Evolutionary conservation across 2,888 invertebrate genomes (phyloP).

Genomic region (Sericinus montela): DNA sequence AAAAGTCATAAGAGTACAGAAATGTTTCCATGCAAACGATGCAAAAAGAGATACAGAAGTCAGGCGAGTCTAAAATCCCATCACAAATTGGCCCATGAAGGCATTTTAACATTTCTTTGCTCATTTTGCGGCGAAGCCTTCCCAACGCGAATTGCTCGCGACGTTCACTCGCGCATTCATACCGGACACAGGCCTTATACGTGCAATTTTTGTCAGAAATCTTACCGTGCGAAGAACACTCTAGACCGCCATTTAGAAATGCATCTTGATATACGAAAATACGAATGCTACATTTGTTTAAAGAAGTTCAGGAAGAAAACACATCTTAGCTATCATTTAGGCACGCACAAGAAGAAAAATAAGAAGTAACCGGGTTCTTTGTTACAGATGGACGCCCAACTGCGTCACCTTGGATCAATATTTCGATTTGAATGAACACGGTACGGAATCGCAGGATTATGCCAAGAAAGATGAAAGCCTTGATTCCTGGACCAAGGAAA

Average conservation of each 20-base stretch:
- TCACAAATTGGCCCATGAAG: conserved; percentile 55
- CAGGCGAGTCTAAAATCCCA: conserved; percentile 65
- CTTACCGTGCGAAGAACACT: conserved; percentile 49
- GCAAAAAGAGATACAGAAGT: conserved; percentile 63
- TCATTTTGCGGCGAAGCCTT: conserved; percentile 68
- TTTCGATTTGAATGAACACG: not conserved
- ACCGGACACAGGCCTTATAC: conserved; percentile 63
- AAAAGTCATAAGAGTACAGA: conserved; percentile 47
- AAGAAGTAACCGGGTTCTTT: conserved; percentile 48
- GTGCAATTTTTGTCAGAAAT: conserved; percentile 60
- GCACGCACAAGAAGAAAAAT: conserved; percentile 42
- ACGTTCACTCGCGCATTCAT: conserved; percentile 62
- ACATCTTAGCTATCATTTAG: conserved; percentile 57
- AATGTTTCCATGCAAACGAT: conserved; percentile 53
- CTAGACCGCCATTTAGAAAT: conserved; percentile 48
- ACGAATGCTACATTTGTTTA: conserved; percentile 49
- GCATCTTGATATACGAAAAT: conserved; percentile 48
- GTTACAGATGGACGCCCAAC: conserved; percentile 53
- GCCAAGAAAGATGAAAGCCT: not conserved
- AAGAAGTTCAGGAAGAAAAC: conserved; percentile 53
- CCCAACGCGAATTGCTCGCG: conserved; percentile 54
- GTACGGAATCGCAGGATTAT: not conserved
- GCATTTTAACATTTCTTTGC: conserved; percentile 60
- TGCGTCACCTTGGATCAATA: conserved; percentile 13
- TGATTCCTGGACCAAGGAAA: not conserved